phyloP scores from a whole-genome alignment of 2,888 invertebrate species.

The Leptinotarsa rubiginosa region DNA sequence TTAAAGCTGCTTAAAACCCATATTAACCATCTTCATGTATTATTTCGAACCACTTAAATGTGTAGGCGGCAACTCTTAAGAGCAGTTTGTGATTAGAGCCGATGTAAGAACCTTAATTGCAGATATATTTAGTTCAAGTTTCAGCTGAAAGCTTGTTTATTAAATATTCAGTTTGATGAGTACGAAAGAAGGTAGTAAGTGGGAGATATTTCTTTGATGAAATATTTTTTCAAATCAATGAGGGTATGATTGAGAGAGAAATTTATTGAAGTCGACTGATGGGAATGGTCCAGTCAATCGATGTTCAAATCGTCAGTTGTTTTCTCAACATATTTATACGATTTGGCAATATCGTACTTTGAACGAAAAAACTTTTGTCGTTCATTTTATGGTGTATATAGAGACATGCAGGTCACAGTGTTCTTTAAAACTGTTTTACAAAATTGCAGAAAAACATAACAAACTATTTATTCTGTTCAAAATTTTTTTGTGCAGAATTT shows the following conservation, averaged over 20 bases:
- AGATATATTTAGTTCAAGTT: conserved; percentile 55
- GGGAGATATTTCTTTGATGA: not conserved
- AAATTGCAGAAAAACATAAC: no score
- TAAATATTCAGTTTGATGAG: conserved; percentile 42
- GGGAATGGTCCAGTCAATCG: no score
- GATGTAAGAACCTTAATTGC: conserved; percentile 61
- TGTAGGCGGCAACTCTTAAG: conserved; percentile 60
- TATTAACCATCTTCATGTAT: conserved; percentile 64
- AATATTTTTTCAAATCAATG: not conserved
- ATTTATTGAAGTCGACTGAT: not conserved
- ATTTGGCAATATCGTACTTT: no score
- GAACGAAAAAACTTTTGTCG: no score
- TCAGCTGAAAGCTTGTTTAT: conserved; percentile 45
- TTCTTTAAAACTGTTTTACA: no score
- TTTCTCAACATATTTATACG: no score
- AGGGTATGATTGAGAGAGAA: not conserved
- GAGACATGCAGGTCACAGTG: no score
- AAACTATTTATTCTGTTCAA: no score
- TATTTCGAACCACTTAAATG: conserved; percentile 63
- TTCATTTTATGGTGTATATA: no score
- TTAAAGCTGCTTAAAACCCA: conserved; percentile 63
- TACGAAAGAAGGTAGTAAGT: conserved; percentile 21
- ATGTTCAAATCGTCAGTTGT: no score
- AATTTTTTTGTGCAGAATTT: no score
- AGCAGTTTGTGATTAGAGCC: conserved; percentile 61